Evolutionary conservation across 1,140 invertebrate species (phyloP).

Genomic region (Vanessa tameamea): DNA sequence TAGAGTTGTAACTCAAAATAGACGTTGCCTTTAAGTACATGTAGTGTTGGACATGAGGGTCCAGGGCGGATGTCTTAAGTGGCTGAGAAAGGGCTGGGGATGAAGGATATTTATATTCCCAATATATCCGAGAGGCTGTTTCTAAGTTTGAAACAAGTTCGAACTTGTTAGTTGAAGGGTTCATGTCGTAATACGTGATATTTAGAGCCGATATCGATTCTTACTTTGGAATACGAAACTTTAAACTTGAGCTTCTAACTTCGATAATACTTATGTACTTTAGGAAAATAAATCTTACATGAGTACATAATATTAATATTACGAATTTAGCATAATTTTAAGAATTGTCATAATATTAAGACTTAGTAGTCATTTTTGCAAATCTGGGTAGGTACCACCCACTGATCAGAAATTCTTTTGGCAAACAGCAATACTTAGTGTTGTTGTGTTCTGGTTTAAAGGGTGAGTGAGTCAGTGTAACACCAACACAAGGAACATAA

Average conservation of each 20-base stretch:
- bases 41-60: slow-evolving; percentile 53
- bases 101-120: slow-evolving; percentile 58
- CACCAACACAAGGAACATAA: no score
- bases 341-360: not conserved
- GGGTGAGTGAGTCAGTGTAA: no score
- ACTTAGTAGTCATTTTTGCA: no score
- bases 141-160: slow-evolving; percentile 44
- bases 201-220: slow-evolving; percentile 36
- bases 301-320: no score
- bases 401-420: no score
- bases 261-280: not conserved
- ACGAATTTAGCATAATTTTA: not conserved
- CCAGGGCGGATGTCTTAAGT: slow-evolving; percentile 53
- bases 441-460: no score
- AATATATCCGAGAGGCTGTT: slow-evolving; percentile 53
- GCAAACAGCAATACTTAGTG: no score
- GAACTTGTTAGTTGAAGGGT: slow-evolving; percentile 52
- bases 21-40: slow-evolving; percentile 49
- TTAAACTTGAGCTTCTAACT: slow-evolving; percentile 26
- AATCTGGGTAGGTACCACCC: no score
- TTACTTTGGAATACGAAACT: slow-evolving; percentile 19
- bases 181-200: slow-evolving; percentile 39
- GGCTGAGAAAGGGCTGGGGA: slow-evolving; percentile 53
- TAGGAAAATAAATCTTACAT: no score
- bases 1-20: slow-evolving; percentile 50